Evolutionary conservation across 1,140 invertebrate genomes (phyloP).

Genomic region (Acromyrmex charruanus): DNA sequence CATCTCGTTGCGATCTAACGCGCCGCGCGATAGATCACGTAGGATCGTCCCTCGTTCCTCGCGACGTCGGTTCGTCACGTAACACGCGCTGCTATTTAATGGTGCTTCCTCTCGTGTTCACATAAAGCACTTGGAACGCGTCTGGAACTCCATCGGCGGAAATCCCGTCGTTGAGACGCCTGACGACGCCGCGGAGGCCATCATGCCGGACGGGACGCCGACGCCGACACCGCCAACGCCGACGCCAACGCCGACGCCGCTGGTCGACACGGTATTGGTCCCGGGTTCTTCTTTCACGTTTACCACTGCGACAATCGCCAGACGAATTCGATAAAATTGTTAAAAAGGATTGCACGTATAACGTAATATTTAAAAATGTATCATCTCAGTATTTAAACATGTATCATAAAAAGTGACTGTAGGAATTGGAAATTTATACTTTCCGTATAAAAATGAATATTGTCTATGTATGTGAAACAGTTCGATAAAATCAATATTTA

Average conservation of each 20-base stretch:
- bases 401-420: too few relatives aligned
- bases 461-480: too few relatives aligned
- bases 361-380: not conserved
- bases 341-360: not conserved
- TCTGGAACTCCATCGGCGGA: slow-evolving; percentile 81
- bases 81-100: slow-evolving; percentile 1
- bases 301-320: slow-evolving; percentile 77
- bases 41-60: slow-evolving; percentile 1
- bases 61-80: slow-evolving; percentile 2
- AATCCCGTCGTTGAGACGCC: slow-evolving; percentile 82
- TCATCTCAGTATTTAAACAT: too few relatives aligned
- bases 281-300: slow-evolving; percentile 85
- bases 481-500: too few relatives aligned
- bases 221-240: slow-evolving; percentile 1
- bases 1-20: slow-evolving; percentile 11
- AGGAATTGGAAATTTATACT: too few relatives aligned
- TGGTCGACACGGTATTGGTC: slow-evolving; percentile 76
- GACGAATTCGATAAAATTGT: not conserved
- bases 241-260: slow-evolving; percentile 65
- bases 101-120: slow-evolving; percentile 74
- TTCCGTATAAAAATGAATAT: too few relatives aligned
- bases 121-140: slow-evolving; percentile 84
- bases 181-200: slow-evolving; percentile 77
- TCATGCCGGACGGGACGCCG: slow-evolving; percentile 79
- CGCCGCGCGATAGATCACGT: slow-evolving; percentile 2